phyloP scores from a whole-genome alignment of 1,140 invertebrate genomes.

The Drosophila sp. region DNA sequence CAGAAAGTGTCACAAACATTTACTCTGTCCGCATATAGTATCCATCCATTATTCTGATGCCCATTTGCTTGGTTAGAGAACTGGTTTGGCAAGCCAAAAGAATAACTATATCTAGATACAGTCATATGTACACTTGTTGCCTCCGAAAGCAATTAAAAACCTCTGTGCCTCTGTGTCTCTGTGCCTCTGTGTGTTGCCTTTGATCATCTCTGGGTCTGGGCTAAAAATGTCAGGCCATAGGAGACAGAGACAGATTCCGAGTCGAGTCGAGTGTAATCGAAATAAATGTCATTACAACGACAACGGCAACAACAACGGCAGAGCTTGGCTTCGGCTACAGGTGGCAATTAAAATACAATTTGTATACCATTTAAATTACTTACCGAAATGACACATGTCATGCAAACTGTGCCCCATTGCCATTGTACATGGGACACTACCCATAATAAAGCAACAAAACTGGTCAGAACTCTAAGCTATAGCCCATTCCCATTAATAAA shows the following conservation, averaged over 20 bases:
- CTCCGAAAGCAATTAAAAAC: conserved; percentile 66
- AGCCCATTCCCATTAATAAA: too few species aligned
- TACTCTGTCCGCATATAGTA: background rate
- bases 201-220: conserved; percentile 41
- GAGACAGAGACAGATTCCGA: conserved; percentile 32
- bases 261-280: conserved; percentile 54
- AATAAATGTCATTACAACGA: conserved; percentile 70
- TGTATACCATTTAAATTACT: conserved; percentile 75
- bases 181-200: conserved; percentile 33
- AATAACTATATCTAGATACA: conserved; percentile 11
- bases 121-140: conserved; percentile 17
- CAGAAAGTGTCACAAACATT: background rate
- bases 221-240: conserved; percentile 25
- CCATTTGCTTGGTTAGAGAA: conserved; percentile 26
- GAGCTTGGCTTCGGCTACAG: conserved; percentile 32
- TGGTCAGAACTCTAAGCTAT: too few species aligned
- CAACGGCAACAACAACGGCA: conserved; percentile 25
- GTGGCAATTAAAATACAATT: conserved; percentile 77
- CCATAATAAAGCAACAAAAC: conserved; percentile 18
- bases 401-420: conserved; percentile 50
- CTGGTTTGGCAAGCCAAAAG: conserved; percentile 50
- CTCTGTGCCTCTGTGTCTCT: background rate
- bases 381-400: conserved; percentile 72
- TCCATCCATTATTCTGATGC: background rate
- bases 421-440: conserved; percentile 23